phyloP scores from a whole-genome alignment of 2,797 vertebrate genomes.

The Australoheros facetus region DNA sequence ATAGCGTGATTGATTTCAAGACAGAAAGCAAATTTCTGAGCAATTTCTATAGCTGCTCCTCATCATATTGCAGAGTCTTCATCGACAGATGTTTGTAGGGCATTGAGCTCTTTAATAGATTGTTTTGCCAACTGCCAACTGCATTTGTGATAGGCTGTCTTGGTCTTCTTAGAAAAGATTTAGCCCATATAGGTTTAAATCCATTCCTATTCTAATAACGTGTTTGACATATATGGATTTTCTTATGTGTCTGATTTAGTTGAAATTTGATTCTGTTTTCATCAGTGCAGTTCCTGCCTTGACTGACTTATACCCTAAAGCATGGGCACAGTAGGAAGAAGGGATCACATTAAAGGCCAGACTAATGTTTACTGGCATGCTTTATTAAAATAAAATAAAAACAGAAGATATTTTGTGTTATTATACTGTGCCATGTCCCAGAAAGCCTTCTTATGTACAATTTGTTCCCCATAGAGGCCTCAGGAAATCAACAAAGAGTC shows the following conservation, averaged over 20 bases:
- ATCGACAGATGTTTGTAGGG: background rate
- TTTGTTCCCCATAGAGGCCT: background rate
- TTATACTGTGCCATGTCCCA: background rate
- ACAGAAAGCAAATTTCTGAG: slow-evolving; percentile 3
- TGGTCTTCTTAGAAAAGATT: background rate
- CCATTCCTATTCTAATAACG: background rate
- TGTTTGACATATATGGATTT: background rate
- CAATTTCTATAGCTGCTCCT: background rate
- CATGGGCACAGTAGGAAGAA: background rate
- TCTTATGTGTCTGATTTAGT: too few species aligned
- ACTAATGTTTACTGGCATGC: background rate
- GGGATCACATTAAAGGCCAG: background rate
- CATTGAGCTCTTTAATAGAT: background rate
- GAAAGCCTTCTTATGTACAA: background rate
- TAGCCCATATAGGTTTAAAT: background rate
- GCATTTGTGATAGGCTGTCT: background rate
- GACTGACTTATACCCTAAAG: background rate
- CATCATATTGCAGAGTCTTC: background rate
- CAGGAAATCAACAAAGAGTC: too few species aligned
- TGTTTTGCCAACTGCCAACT: background rate
- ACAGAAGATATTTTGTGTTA: background rate
- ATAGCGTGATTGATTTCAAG: background rate
- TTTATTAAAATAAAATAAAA: background rate
- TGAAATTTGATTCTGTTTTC: too few species aligned
- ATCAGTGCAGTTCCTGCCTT: background rate